These are phyloP conservation scores for Prionace glauca DNA, from an alignment of 2,797 vertebrate genomes.

Conservation along the genomic window DNA sequence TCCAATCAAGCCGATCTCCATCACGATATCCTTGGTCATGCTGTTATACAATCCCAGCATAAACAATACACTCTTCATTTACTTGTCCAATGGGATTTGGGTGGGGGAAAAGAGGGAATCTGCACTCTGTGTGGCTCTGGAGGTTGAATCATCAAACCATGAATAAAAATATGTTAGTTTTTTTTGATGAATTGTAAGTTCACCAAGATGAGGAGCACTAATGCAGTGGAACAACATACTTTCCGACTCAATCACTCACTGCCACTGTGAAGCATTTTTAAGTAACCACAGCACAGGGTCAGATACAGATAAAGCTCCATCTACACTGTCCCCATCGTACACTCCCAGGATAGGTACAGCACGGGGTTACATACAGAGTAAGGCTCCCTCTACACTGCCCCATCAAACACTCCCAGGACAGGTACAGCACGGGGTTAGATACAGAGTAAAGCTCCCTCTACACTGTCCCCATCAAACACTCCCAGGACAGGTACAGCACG, in stretches of 20 bases:
- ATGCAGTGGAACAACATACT: not conserved
- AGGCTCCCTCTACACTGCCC: not conserved
- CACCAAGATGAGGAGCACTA: no score
- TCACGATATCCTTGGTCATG: not conserved
- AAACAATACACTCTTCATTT: slow-evolving; percentile 22
- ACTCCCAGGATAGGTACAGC: not conserved
- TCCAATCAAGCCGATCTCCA: slow-evolving; percentile 25
- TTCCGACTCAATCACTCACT: not conserved
- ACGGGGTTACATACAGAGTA: not conserved
- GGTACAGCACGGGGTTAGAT: not conserved
- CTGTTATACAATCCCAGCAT: slow-evolving; percentile 23
- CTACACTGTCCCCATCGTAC: not conserved
- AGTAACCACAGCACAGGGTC: not conserved
- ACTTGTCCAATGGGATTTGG: not conserved
- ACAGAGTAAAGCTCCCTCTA: not conserved
- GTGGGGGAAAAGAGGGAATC: not conserved
- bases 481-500: not conserved
- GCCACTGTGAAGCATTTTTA: not conserved
- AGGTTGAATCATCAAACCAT: slow-evolving; percentile 16
- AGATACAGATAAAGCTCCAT: not conserved
- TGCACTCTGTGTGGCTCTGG: not conserved
- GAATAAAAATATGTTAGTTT: not conserved
- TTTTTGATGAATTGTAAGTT: not conserved
- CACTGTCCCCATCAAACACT: not conserved
- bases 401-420: not conserved